Conservation (phyloP, 2,888 invertebrate species). For the Melinaea menophilus region DNA sequence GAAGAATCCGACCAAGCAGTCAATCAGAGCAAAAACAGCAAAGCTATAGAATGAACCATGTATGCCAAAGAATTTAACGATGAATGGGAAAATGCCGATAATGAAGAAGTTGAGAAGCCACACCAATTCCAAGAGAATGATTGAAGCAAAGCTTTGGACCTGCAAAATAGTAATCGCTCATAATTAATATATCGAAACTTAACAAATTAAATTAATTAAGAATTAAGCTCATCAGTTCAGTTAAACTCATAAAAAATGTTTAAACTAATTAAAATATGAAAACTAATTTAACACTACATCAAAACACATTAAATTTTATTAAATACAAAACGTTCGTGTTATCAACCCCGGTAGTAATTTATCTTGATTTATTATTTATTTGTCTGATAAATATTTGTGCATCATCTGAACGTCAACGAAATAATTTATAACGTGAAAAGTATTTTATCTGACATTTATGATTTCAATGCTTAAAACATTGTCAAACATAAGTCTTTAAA, state of each 20-base stretch:
- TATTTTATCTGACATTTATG: conserved; percentile 2
- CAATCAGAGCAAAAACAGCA: conserved; percentile 43
- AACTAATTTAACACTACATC: too few species aligned
- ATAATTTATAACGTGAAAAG: not conserved
- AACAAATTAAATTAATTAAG: too few species aligned
- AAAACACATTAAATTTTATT: not conserved
- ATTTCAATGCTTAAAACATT: not conserved
- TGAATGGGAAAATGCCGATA: conserved; percentile 59
- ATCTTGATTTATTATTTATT: too few species aligned
- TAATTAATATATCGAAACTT: not conserved
- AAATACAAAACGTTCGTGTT: conserved; percentile 1
- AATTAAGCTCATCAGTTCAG: too few species aligned
- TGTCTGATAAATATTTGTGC: too few species aligned
- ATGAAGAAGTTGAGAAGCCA: conserved; percentile 66
- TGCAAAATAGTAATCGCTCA: conserved; percentile 29
- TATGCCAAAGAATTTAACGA: conserved; percentile 48
- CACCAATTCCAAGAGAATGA: conserved; percentile 60
- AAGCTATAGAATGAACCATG: conserved; percentile 64
- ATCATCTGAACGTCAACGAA: not conserved
- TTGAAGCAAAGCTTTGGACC: conserved; percentile 65
- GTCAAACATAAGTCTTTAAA: not conserved
- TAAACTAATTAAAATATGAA: too few species aligned
- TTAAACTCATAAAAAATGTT: too few species aligned
- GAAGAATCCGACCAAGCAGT: conserved; percentile 49
- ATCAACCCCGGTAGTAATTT: not conserved